Evolutionary conservation across 1,140 invertebrate genomes (phyloP).

Genomic region (Lithobius niger): DNA sequence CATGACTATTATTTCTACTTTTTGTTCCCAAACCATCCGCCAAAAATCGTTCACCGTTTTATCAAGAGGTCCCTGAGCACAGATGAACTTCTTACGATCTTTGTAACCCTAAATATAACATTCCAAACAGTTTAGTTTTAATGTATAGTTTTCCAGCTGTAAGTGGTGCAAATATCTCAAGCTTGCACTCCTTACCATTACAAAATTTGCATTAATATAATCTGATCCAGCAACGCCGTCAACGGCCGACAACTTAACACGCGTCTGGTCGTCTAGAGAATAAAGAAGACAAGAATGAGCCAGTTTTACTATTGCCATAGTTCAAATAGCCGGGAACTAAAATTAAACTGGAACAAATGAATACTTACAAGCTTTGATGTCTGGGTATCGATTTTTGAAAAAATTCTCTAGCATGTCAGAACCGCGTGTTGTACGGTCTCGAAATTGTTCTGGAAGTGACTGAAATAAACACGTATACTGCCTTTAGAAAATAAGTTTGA

Average conservation of each 20-base stretch:
- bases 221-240: conserved; percentile 56
- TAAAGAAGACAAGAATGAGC: neutral
- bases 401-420: conserved; percentile 78
- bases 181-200: conserved; percentile 44
- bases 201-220: conserved; percentile 89
- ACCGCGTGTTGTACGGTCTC: conserved; percentile 68
- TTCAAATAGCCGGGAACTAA: no score
- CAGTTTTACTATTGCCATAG: no score
- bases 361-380: conserved; percentile 31
- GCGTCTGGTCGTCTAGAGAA: conserved; percentile 61
- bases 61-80: conserved; percentile 82
- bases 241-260: conserved; percentile 59
- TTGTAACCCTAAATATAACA: conserved; percentile 64
- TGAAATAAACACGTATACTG: conserved; percentile 20
- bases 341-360: no score
- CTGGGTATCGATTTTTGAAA: conserved; percentile 33
- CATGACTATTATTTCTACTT: conserved; percentile 82
- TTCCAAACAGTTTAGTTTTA: no score
- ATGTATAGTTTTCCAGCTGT: no score
- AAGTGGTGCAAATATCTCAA: no score
- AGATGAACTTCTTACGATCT: conserved; percentile 85
- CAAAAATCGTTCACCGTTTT: conserved; percentile 89
- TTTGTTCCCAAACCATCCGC: conserved; percentile 96
- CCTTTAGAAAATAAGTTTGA: no score
- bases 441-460: conserved; percentile 67